A percentile compares a stretch with the other conserved stretches of the same genome.
These are phyloP conservation scores for Anguilla megastoma DNA, from an alignment of 2,797 vertebrate species.

Conservation along the genomic window DNA sequence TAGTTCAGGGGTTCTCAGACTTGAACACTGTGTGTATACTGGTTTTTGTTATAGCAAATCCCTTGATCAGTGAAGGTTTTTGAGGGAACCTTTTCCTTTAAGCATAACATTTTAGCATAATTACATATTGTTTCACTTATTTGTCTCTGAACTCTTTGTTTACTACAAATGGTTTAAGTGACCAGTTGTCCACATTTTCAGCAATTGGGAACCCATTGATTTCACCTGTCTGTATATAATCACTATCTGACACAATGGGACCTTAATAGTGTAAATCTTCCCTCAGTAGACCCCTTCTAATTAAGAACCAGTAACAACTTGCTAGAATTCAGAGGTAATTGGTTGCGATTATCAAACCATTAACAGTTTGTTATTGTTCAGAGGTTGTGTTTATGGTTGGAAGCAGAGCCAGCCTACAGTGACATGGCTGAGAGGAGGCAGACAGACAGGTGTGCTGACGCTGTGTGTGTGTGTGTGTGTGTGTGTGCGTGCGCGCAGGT, in stretches of 20 bases:
- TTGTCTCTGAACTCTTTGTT: background rate
- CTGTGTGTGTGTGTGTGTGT: background rate
- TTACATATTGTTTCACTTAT: background rate
- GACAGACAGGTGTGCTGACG: too few species aligned
- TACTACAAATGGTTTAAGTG: background rate
- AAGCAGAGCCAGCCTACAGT: too few species aligned
- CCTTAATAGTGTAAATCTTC: too few species aligned
- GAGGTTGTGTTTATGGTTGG: too few species aligned
- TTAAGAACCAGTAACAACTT: too few species aligned
- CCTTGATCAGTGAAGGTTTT: background rate
- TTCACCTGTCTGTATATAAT: background rate
- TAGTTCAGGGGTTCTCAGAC: background rate
- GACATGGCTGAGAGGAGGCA: too few species aligned
- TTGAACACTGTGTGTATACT: background rate
- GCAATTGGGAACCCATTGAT: background rate
- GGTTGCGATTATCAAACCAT: too few species aligned
- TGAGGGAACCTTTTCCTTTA: too few species aligned
- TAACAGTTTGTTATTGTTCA: too few species aligned
- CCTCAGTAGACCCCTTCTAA: too few species aligned
- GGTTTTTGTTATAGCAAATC: background rate
- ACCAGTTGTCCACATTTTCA: background rate
- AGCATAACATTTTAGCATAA: background rate
- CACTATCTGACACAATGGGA: background rate
- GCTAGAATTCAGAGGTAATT: too few species aligned
- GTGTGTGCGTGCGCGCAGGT: slow-evolving; percentile 70